These are phyloP conservation scores for Canis aureus DNA, from an alignment of 2,113 vertebrate genomes.

Conservation along the genomic window DNA sequence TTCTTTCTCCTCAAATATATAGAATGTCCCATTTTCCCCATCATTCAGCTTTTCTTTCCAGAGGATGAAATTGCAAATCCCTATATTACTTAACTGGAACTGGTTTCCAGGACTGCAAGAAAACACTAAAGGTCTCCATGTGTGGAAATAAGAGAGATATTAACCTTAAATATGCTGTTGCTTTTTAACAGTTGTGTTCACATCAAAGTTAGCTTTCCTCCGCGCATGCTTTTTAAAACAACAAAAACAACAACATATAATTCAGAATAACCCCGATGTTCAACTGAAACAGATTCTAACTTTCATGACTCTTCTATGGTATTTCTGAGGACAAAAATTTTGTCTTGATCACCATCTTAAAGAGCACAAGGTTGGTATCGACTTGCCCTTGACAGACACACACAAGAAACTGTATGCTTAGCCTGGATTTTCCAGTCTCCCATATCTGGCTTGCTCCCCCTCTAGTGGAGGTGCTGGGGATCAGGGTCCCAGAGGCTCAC, in stretches of 20 bases:
- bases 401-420: not conserved
- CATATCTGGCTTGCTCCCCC: not conserved
- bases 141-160: not conserved
- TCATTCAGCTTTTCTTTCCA: conserved; percentile 3
- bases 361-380: not conserved
- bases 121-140: not conserved
- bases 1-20: conserved; percentile 9
- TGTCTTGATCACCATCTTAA: conserved; percentile 28
- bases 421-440: not conserved
- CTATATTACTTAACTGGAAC: not conserved
- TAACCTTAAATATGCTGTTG: not conserved
- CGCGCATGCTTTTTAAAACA: not conserved
- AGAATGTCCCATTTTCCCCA: not conserved
- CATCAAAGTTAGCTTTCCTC: not conserved
- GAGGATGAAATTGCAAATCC: not conserved
- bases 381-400: not conserved
- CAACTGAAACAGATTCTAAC: not conserved
- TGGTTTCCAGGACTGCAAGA: conserved; percentile 16
- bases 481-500: not conserved
- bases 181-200: not conserved
- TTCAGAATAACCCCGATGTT: conserved; percentile 40
- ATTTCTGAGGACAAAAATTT: not conserved
- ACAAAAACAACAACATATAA: not conserved
- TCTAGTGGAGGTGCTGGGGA: conserved; percentile 2
- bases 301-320: not conserved